A percentile compares a stretch with the other conserved stretches of the same genome.
These are phyloP conservation scores for Tenthredo distinguenda DNA, from an alignment of 2,888 invertebrate genomes.

Conservation along the genomic window DNA sequence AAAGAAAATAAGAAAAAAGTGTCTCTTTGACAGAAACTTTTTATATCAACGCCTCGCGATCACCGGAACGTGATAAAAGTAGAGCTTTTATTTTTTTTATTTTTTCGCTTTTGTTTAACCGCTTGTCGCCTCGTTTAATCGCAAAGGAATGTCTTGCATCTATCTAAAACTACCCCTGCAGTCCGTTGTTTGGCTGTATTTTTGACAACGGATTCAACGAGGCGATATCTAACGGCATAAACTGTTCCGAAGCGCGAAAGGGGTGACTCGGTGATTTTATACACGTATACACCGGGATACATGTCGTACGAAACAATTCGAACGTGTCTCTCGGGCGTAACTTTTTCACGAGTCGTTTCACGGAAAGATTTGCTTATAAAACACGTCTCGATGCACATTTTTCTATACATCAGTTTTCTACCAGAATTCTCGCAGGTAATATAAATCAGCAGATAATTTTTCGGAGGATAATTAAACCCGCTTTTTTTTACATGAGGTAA, in stretches of 20 bases:
- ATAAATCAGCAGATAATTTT: too few species aligned
- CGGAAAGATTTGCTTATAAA: slow-evolving; percentile 6
- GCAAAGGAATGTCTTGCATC: slow-evolving; percentile 4
- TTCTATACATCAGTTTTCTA: neutral
- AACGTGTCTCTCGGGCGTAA: slow-evolving; percentile 23
- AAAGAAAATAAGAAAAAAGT: neutral
- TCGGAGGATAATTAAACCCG: too few species aligned
- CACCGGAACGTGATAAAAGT: neutral
- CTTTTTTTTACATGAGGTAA: too few species aligned
- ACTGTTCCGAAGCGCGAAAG: slow-evolving; percentile 36
- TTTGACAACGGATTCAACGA: slow-evolving; percentile 50
- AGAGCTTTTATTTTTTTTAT: neutral
- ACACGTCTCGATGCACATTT: neutral
- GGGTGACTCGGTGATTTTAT: slow-evolving; percentile 14
- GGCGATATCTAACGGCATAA: slow-evolving; percentile 42
- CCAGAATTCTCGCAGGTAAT: too few species aligned
- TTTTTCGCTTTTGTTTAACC: neutral
- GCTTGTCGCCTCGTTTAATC: slow-evolving; percentile 28
- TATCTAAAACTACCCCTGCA: neutral
- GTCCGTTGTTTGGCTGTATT: slow-evolving; percentile 40
- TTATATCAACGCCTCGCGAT: neutral
- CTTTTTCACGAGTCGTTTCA: slow-evolving; percentile 26
- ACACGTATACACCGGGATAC: neutral
- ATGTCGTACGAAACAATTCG: neutral
- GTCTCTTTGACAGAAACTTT: neutral